Base-by-base conservation (phyloP, 2,797 vertebrate species). In the Hybognathus amarus region DNA sequence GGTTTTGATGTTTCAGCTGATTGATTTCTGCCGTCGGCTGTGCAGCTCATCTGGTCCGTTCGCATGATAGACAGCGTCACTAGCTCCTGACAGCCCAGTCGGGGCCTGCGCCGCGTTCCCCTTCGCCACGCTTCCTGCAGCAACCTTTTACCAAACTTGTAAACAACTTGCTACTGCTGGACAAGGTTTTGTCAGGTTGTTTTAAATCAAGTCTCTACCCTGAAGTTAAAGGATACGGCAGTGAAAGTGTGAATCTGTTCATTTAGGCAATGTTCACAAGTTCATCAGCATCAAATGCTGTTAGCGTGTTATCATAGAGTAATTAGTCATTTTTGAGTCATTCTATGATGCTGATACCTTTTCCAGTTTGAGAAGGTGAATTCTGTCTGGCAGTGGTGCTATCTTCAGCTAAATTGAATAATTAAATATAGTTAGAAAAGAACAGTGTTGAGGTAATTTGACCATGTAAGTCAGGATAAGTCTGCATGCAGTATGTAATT, bases 1-100 rank as follows among this genome's bases (percentile, higher is more conserved):
- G 70, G 13, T 54, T 78, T 66, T 81, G 67, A 82, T 81, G 82
- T 87, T 80, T 63, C 54, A 83, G 63, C 24, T 79, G 83, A 85
- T 80, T 83, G 70, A 85, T n/a, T 33, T 79, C 17, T 71, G 80
- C 76, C 66, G 33, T 36, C 0, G 70, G 76, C 70, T 38, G 68
- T 79, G 27, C 45, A 12, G 40, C n/a, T 50, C 70, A 33, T 36
- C 77, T 47, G 80, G 70, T 83, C 77, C 4, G n/a, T 79, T 61
- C 18, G 8, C 2, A 36, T 85, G 83, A 85, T 30, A 71, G 76
- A 85, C 76, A 75, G 73, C 20, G 7, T 42, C 82, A 83, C 50
- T 33, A 66, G 30, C 66, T 78, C 75, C 68, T 85, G 73, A 45
- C 56, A 52, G 15, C 38, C 13, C 20, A 27, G 20, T 33, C 0